A percentile compares a stretch with the other conserved stretches of the same genome.
phyloP scores from a whole-genome alignment of 2,888 invertebrate species.

The Meandrusa payeni region DNA sequence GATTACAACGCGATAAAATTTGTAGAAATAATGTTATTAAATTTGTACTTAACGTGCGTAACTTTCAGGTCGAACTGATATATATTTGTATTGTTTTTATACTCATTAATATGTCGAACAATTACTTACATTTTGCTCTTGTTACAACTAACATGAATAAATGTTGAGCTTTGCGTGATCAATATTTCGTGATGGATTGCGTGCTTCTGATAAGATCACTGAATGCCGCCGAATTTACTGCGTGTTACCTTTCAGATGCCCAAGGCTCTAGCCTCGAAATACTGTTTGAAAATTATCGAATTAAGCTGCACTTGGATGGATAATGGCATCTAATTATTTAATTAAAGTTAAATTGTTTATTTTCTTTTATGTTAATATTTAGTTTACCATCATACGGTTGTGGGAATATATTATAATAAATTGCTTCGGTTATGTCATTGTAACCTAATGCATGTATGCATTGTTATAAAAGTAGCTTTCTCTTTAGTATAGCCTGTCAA shows the following conservation, averaged over 20 bases:
- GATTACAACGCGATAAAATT: too few relatives aligned
- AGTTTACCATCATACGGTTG: conserved; percentile 49
- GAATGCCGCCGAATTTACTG: conserved; percentile 68
- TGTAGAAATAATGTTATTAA: too few relatives aligned
- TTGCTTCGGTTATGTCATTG: too few relatives aligned
- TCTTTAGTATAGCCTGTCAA: too few relatives aligned
- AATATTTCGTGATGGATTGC: conserved; percentile 64
- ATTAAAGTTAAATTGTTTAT: conserved; percentile 67
- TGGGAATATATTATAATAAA: conserved; percentile 34
- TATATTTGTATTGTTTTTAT: too few relatives aligned
- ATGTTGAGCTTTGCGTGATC: conserved; percentile 60
- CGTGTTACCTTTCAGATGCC: conserved; percentile 65
- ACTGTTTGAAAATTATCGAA: conserved; percentile 69
- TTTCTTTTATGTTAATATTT: conserved; percentile 57
- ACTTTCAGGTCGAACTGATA: too few relatives aligned
- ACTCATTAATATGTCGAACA: too few relatives aligned
- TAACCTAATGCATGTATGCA: too few relatives aligned
- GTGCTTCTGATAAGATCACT: conserved; percentile 66
- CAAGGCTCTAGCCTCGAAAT: conserved; percentile 45
- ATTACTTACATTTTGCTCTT: too few relatives aligned
- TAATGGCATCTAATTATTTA: conserved; percentile 69
- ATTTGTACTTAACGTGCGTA: too few relatives aligned
- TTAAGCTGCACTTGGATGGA: conserved; percentile 58
- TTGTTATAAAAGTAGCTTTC: too few relatives aligned
- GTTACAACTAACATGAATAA: conserved; percentile 54